These are phyloP conservation scores for Rhagoletis zephyria DNA, from an alignment of 1,140 invertebrate species.

Conservation along the genomic window DNA sequence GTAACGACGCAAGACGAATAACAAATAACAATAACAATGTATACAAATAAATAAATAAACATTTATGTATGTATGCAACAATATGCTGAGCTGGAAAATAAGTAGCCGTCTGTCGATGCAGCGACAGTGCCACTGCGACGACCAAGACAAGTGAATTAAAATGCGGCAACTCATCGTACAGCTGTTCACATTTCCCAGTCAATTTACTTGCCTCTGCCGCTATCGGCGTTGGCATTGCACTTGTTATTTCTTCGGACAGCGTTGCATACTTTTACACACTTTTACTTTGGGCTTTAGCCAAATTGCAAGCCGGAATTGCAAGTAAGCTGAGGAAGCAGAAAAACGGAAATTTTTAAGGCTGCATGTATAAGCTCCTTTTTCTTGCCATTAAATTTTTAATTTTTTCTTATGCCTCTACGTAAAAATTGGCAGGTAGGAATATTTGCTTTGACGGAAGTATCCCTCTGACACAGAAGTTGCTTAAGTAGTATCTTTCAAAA, in stretches of 20 bases:
- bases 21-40: slow-evolving; percentile 29
- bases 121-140: not conserved
- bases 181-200: not conserved
- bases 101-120: not conserved
- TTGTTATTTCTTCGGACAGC: not conserved
- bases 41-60: not conserved
- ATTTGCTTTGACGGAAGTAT: too few species aligned
- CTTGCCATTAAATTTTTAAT: too few species aligned
- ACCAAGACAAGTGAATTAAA: slow-evolving; percentile 9
- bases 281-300: not conserved
- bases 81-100: slow-evolving; percentile 40
- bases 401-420: too few species aligned
- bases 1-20: slow-evolving; percentile 25
- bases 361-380: too few species aligned
- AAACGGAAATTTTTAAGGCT: not conserved
- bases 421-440: too few species aligned
- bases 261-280: not conserved
- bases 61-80: not conserved
- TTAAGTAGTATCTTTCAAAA: too few species aligned
- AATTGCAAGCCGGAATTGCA: not conserved
- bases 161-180: slow-evolving; percentile 17
- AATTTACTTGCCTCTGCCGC: not conserved
- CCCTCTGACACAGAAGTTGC: too few species aligned
- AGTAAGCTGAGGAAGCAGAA: not conserved
- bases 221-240: not conserved